These are phyloP conservation scores for Latrodectus elegans DNA, from an alignment of 2,888 invertebrate species.

Conservation along the genomic window DNA sequence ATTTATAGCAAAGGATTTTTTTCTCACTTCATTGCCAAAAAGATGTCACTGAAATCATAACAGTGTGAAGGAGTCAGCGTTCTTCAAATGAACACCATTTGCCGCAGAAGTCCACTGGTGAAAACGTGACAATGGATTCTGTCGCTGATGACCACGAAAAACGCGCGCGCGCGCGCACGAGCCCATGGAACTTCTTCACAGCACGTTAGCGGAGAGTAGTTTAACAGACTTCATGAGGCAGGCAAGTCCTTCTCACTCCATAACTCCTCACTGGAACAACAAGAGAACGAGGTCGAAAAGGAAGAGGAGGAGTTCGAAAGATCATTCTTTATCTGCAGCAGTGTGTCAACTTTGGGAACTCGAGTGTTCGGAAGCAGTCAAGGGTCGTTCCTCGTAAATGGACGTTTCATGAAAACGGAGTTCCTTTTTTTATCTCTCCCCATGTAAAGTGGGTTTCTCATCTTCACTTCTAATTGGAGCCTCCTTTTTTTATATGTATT, in stretches of 20 bases:
- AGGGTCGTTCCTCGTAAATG: constrained; percentile 17
- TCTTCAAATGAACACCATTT: too few relatives aligned
- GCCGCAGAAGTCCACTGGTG: too few relatives aligned
- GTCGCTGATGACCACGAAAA: not conserved
- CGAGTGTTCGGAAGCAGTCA: constrained; percentile 1
- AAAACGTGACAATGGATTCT: not conserved
- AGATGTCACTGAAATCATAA: too few relatives aligned
- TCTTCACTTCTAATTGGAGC: not conserved
- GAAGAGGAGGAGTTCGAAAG: constrained; percentile 12
- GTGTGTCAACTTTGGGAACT: not conserved
- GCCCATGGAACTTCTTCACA: not conserved
- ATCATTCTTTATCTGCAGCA: constrained; percentile 8
- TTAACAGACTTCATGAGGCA: constrained; percentile 5
- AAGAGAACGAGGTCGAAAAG: constrained; percentile 25
- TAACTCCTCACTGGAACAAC: not conserved
- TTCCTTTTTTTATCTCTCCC: not conserved
- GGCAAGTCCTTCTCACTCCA: not conserved
- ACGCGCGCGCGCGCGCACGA: not conserved
- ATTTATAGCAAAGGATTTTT: too few relatives aligned
- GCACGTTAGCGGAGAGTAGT: constrained; percentile 1
- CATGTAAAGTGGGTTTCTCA: not conserved
- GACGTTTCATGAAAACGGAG: constrained; percentile 22
- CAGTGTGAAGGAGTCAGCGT: too few relatives aligned
- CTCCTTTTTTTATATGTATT: not conserved
- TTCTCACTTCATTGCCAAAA: too few relatives aligned